phyloP scores from a whole-genome alignment of 2,888 invertebrate species.

The Nephrotoma appendiculata region DNA sequence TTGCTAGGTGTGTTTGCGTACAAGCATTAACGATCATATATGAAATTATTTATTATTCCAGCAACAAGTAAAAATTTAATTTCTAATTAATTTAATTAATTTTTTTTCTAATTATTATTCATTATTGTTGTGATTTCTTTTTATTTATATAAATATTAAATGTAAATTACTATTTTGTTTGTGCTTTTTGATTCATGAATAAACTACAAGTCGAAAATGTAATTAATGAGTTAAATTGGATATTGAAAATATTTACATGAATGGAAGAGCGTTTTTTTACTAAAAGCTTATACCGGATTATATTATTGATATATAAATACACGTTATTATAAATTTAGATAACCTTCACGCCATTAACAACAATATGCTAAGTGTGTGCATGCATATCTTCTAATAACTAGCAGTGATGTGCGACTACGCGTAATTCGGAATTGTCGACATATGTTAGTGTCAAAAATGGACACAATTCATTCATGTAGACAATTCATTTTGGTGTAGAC shows the following conservation, averaged over 20 bases:
- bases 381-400: no score
- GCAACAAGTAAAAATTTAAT: neutral
- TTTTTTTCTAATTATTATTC: neutral
- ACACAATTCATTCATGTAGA: no score
- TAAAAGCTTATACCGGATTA: no score
- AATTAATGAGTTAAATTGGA: neutral
- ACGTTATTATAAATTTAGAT: no score
- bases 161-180: neutral
- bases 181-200: neutral
- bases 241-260: neutral
- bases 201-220: neutral
- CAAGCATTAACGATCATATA: neutral
- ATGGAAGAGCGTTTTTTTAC: neutral
- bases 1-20: neutral
- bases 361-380: no score
- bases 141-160: no score
- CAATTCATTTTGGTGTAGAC: no score
- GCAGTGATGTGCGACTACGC: no score
- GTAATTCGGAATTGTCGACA: no score
- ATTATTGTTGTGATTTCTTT: neutral
- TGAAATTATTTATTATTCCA: neutral
- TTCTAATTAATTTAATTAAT: neutral
- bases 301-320: no score
- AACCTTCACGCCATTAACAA: no score
- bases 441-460: no score